Evolutionary conservation across 1,140 invertebrate genomes (phyloP), one percentile per base, ranked within the genome.

Genomic region (Tachypleus tridentatus): DNA sequence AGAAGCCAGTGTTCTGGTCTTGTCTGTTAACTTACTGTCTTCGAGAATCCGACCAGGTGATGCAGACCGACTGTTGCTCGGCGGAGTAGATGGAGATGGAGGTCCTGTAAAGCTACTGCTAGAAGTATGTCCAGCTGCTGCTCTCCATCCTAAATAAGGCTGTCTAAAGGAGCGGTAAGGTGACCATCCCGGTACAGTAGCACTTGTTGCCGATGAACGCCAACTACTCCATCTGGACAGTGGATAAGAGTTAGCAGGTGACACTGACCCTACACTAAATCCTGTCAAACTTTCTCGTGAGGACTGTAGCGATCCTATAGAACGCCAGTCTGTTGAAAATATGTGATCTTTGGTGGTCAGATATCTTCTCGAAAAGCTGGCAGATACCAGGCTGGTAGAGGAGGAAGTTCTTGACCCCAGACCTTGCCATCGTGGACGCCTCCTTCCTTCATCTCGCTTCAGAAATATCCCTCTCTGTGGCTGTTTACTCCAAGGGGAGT

Each of bases 211-310:
- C 76, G 90, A 90, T 64, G 91, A 78, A 72, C 89, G 80, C 71
- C 86, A 90, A 58, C 89, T 91, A 63, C 88, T 89, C 89, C 89
- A 92, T 71, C 89, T 80, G 4, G 87, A 86, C 73, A 88, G 88
- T 57, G 68, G 61, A 51, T 54, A 7, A 0, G 53, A 29, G 29
- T 29, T 29, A 29, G 29, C 29, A 54, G 7, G 53, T n/a, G 53
- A n/a, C 53, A 29, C 29, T 29, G 29, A 29, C 29, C 29, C 29
- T 2, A 29, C 29, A 2, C 29, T 29, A 29, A 29, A 29, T 29
- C 29, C 29, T 2, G 29, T 29, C 29, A 75, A 58, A 48, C 72
- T 73, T 53, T 74, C 74, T 11, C 73, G 49, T 7, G 72, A 75
- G 3, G 72, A 73, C 57, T 69, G 60, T 11, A 68, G 58, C 4